These are phyloP conservation scores for Trachymyrmex cornetzi DNA, from an alignment of 1,140 invertebrate species.

Conservation along the genomic window DNA sequence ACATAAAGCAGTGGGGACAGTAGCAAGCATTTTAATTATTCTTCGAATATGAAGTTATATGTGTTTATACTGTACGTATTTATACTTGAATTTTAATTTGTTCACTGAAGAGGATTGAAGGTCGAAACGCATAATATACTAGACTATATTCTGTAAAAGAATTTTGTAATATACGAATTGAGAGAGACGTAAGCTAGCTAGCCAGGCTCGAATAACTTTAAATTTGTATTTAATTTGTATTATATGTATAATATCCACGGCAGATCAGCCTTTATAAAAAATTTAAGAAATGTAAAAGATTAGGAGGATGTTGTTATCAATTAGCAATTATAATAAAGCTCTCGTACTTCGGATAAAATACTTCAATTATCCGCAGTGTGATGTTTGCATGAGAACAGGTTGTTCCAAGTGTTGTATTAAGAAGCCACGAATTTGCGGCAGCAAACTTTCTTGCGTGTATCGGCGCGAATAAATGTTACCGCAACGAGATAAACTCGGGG, in stretches of 20 bases:
- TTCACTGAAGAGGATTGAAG: no score
- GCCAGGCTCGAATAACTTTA: no score
- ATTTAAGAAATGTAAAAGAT: not conserved
- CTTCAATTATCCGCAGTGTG: not conserved
- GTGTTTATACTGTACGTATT: no score
- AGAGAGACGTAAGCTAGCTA: no score
- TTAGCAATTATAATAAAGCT: conserved; percentile 20
- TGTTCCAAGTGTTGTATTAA: conserved; percentile 48
- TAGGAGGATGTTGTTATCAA: not conserved
- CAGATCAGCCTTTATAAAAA: not conserved
- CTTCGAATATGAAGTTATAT: no score
- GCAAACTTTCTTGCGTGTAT: conserved; percentile 61
- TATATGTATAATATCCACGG: not conserved
- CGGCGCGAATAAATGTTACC: conserved; percentile 61
- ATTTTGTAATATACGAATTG: no score
- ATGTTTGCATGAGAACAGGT: conserved; percentile 36
- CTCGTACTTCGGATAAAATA: conserved; percentile 1
- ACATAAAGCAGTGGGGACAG: no score
- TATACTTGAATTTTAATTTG: no score
- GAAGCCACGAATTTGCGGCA: conserved; percentile 53
- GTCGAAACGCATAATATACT: no score
- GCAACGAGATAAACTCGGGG: conserved; percentile 49
- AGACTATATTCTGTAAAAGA: no score
- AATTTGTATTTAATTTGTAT: no score
- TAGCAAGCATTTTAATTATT: no score